Conservation (phyloP, 2,113 vertebrate genomes). For the Strix aluco region DNA sequence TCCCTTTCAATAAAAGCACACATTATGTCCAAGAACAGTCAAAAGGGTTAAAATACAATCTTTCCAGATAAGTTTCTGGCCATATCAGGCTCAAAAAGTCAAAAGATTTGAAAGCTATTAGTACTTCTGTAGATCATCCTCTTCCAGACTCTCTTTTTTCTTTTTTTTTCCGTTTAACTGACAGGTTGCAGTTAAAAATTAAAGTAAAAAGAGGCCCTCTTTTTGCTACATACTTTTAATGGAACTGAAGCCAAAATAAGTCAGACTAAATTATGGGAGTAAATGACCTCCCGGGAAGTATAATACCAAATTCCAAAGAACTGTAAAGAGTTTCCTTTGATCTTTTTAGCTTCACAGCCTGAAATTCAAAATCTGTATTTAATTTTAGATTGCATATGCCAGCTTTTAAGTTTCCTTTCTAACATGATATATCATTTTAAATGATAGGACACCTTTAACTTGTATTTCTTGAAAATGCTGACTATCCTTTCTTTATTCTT, state of each 20-base stretch:
- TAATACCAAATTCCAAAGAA: slow-evolving; percentile 82
- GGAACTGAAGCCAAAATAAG: slow-evolving; percentile 83
- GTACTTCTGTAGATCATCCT: slow-evolving; percentile 74
- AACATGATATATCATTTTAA: slow-evolving; percentile 81
- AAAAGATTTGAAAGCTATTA: slow-evolving; percentile 81
- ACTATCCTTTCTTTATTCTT: slow-evolving; percentile 72
- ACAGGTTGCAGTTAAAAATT: slow-evolving; percentile 80
- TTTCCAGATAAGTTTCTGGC: slow-evolving; percentile 68
- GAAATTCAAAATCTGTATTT: slow-evolving; percentile 84
- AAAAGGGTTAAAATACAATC: slow-evolving; percentile 74
- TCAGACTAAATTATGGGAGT: slow-evolving; percentile 85
- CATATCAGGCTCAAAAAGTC: slow-evolving; percentile 72
- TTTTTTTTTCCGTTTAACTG: slow-evolving; percentile 63
- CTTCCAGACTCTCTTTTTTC: slow-evolving; percentile 70
- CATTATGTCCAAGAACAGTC: slow-evolving; percentile 43
- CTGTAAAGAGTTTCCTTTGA: slow-evolving; percentile 80
- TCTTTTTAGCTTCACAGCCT: slow-evolving; percentile 80
- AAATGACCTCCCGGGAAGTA: slow-evolving; percentile 81
- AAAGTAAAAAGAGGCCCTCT: slow-evolving; percentile 74
- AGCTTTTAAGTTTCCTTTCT: slow-evolving; percentile 80
- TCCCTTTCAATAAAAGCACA: slow-evolving; percentile 49
- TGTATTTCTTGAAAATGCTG: slow-evolving; percentile 78
- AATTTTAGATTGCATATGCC: slow-evolving; percentile 81
- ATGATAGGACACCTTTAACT: slow-evolving; percentile 77
- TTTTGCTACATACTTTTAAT: slow-evolving; percentile 79